Evolutionary conservation across 2,888 invertebrate species (phyloP).

Genomic region (Gastrophysa polygoni): DNA sequence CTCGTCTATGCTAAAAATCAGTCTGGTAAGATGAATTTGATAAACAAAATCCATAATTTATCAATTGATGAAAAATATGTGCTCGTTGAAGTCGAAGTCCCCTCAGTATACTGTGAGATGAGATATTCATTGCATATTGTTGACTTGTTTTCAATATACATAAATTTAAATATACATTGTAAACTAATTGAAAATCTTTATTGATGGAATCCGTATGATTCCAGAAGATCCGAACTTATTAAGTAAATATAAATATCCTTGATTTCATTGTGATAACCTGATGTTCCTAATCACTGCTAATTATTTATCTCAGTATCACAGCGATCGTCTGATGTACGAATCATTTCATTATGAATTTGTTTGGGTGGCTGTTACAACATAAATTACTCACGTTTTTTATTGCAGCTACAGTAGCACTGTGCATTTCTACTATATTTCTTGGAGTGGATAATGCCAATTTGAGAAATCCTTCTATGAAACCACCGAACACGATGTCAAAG

Average conservation of each 20-base stretch:
- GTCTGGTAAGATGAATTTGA: too few species aligned
- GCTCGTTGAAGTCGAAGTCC: too few species aligned
- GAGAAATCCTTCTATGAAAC: slow-evolving; percentile 23
- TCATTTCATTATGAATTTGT: slow-evolving; percentile 25
- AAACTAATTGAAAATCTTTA: background rate
- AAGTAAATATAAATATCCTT: background rate
- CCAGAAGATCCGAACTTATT: background rate
- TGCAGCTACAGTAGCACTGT: slow-evolving; percentile 56
- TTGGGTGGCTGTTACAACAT: slow-evolving; percentile 44
- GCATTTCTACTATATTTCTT: slow-evolving; percentile 63
- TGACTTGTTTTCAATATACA: too few species aligned
- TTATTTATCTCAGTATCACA: background rate
- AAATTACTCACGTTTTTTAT: slow-evolving; percentile 57
- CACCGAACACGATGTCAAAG: slow-evolving; percentile 45
- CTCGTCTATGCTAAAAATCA: too few species aligned
- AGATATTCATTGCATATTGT: too few species aligned
- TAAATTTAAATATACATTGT: too few species aligned
- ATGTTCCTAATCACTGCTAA: background rate
- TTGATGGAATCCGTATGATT: background rate
- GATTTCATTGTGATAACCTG: background rate
- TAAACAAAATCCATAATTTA: too few species aligned
- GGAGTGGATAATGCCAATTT: slow-evolving; percentile 57
- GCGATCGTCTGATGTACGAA: background rate
- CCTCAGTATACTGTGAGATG: too few species aligned
- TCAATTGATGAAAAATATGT: too few species aligned